Evolutionary conservation across 2,888 invertebrate genomes (phyloP).

Genomic region (Melanostoma scalare): DNA sequence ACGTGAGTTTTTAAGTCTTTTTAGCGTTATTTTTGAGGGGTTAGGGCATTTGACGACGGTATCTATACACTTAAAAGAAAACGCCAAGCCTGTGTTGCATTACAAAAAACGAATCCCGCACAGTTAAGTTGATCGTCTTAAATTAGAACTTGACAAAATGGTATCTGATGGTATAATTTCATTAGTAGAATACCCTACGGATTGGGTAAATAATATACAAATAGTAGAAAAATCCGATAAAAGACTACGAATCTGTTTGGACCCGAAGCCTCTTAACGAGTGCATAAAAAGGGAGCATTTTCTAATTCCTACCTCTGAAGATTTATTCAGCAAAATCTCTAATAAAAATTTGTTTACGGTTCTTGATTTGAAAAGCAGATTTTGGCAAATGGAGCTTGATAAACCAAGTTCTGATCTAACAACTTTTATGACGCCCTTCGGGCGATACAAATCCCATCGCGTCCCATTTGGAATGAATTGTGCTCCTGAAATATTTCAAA

Average conservation of each 20-base stretch:
- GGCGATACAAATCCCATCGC: slow-evolving; percentile 68
- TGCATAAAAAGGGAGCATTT: slow-evolving; percentile 74
- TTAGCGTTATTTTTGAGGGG: slow-evolving; percentile 57
- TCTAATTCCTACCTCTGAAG: slow-evolving; percentile 75
- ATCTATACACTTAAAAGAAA: slow-evolving; percentile 55
- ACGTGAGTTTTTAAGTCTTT: slow-evolving; percentile 24
- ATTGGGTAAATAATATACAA: slow-evolving; percentile 74
- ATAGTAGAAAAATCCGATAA: slow-evolving; percentile 73
- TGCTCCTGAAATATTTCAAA: slow-evolving; percentile 78
- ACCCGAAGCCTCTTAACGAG: slow-evolving; percentile 74
- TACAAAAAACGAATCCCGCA: slow-evolving; percentile 71
- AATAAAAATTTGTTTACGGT: background rate
- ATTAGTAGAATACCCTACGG: slow-evolving; percentile 71
- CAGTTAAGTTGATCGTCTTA: slow-evolving; percentile 49
- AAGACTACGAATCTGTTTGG: slow-evolving; percentile 67
- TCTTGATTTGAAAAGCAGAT: slow-evolving; percentile 10
- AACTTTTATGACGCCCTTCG: slow-evolving; percentile 74
- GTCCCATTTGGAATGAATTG: slow-evolving; percentile 76
- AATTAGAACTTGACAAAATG: slow-evolving; percentile 62
- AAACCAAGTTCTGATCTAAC: slow-evolving; percentile 68
- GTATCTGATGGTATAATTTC: slow-evolving; percentile 65
- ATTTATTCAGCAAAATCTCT: slow-evolving; percentile 59
- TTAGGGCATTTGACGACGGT: slow-evolving; percentile 57
- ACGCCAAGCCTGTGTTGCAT: slow-evolving; percentile 64
- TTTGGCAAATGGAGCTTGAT: slow-evolving; percentile 66